A percentile compares a stretch with the other conserved stretches of the same genome.
phyloP scores from a whole-genome alignment of 2,113 vertebrate genomes.

The Protobothrops mucrosquamatus region DNA sequence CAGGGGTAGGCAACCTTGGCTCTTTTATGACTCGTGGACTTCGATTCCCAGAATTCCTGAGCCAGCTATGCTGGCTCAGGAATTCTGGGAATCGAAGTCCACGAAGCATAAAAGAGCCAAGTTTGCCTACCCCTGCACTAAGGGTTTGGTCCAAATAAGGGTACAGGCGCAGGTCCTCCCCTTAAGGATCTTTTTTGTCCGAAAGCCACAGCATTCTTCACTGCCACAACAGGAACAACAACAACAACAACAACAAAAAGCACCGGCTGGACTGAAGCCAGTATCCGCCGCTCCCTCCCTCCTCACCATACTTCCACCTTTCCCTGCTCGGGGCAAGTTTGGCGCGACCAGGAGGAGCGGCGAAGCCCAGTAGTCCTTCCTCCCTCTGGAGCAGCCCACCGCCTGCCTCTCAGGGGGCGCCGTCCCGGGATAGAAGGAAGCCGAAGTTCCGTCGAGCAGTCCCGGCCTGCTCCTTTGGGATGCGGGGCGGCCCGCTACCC shows the following conservation, averaged over 20 bases:
- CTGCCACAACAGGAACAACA: background rate
- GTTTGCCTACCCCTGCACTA: too few species aligned
- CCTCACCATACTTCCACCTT: background rate
- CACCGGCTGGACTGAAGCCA: background rate
- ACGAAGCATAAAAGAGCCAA: too few species aligned
- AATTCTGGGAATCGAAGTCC: too few species aligned
- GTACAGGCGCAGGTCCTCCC: background rate
- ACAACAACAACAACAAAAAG: background rate
- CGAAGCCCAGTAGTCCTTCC: background rate
- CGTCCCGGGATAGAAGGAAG: background rate
- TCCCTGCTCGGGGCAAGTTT: background rate
- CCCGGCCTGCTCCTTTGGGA: background rate
- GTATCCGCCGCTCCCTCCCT: background rate
- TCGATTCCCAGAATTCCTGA: too few species aligned
- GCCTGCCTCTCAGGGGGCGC: background rate
- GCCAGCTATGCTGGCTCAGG: too few species aligned
- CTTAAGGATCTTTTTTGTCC: background rate
- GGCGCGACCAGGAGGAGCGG: background rate
- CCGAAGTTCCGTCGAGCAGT: background rate
- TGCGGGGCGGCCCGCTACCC: too few species aligned
- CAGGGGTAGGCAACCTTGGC: too few species aligned
- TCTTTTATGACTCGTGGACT: too few species aligned
- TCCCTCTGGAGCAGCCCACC: background rate
- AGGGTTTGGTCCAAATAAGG: background rate
- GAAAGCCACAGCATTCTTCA: background rate